Evolutionary conservation across 2,113 vertebrate species (phyloP).

Genomic region (Notarius lentiginosus): DNA sequence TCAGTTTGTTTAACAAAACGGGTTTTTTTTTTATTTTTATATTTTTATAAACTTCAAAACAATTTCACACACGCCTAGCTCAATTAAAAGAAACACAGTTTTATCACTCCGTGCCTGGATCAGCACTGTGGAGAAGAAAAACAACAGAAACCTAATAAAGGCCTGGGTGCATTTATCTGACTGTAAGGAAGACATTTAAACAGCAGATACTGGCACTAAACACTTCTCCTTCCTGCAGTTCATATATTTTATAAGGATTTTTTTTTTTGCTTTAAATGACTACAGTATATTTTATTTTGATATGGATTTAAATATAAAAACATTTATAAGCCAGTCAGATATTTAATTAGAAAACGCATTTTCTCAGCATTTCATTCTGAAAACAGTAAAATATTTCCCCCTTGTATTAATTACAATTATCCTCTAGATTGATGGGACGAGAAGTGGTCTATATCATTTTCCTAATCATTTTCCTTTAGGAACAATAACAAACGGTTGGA

Average conservation of each 20-base stretch:
- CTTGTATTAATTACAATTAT: neutral
- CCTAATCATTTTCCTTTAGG: conserved; percentile 4
- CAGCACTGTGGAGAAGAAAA: neutral
- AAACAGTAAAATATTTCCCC: too few species aligned
- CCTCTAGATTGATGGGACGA: neutral
- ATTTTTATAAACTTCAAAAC: neutral
- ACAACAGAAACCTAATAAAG: neutral
- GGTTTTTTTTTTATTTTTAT: neutral
- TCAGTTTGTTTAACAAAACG: conserved; percentile 29
- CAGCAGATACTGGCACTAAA: neutral
- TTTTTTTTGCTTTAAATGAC: too few species aligned
- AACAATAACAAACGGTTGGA: neutral
- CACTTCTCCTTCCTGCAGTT: neutral
- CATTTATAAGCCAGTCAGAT: neutral
- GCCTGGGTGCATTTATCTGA: neutral
- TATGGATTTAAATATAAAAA: neutral
- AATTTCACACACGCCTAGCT: neutral
- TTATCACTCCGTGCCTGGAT: too few species aligned
- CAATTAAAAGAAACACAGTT: neutral
- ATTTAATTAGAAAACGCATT: neutral
- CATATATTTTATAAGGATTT: too few species aligned
- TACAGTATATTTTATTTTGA: neutral
- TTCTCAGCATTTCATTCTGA: too few species aligned
- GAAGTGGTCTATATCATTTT: neutral
- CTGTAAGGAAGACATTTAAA: neutral